phyloP scores from a whole-genome alignment of 2,113 vertebrate species.

The Psophia crepitans region DNA sequence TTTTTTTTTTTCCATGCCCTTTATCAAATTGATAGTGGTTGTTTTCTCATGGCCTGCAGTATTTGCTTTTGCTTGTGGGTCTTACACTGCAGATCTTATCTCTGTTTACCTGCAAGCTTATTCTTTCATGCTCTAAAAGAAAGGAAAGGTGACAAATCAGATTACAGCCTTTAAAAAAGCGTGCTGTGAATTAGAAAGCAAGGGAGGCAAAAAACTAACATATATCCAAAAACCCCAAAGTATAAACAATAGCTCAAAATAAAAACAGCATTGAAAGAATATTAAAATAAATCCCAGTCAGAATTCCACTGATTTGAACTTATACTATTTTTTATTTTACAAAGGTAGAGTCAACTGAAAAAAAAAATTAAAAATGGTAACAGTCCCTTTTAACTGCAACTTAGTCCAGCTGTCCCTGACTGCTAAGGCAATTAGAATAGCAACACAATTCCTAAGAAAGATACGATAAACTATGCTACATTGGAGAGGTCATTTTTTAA shows the following conservation, averaged over 20 bases:
- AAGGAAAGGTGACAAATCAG: neutral
- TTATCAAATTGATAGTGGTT: neutral
- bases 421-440: neutral
- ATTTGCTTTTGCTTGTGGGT: neutral
- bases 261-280: neutral
- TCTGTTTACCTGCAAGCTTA: slow-evolving; percentile 14
- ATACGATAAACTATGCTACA: neutral
- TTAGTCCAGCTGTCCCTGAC: neutral
- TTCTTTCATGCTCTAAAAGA: neutral
- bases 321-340: neutral
- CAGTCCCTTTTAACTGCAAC: neutral
- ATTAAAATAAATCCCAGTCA: neutral
- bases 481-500: neutral
- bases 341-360: neutral
- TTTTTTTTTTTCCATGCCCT: neutral
- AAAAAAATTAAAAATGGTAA: neutral
- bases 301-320: neutral
- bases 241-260: neutral
- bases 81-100: neutral
- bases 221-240: neutral
- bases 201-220: neutral
- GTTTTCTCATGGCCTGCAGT: neutral
- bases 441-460: neutral
- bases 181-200: neutral
- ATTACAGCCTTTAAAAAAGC: neutral